Evolutionary conservation across 2,888 invertebrate genomes (phyloP).

Genomic region (Synergus japonicus): DNA sequence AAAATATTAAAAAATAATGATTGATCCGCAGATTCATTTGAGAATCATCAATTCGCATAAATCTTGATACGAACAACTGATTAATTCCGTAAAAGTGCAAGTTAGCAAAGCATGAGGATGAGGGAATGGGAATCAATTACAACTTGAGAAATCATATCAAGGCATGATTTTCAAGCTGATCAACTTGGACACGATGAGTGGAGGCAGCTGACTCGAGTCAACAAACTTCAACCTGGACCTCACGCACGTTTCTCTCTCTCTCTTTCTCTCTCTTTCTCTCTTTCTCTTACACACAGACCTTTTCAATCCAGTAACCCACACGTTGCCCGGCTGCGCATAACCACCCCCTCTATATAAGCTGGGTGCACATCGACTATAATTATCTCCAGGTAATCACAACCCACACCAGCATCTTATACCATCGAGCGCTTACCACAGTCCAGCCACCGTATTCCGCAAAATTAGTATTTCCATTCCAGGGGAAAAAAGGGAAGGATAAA

Average conservation of each 20-base stretch:
- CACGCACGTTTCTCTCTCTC: slow-evolving; percentile 47
- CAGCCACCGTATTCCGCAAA: slow-evolving; percentile 77
- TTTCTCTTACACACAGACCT: slow-evolving; percentile 29
- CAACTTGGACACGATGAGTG: neutral
- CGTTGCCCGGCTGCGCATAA: slow-evolving; percentile 45
- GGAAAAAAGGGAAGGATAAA: slow-evolving; percentile 63
- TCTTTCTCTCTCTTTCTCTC: slow-evolving; percentile 44
- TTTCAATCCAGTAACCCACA: slow-evolving; percentile 47
- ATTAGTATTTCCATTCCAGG: slow-evolving; percentile 77
- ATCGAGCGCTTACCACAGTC: slow-evolving; percentile 75
- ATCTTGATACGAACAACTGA: neutral
- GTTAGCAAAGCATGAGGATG: neutral
- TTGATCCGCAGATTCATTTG: neutral
- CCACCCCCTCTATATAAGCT: slow-evolving; percentile 57
- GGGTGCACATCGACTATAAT: slow-evolving; percentile 73
- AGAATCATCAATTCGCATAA: neutral
- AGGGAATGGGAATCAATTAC: slow-evolving; percentile 6
- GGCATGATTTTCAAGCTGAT: neutral
- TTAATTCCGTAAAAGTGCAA: neutral
- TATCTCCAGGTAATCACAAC: slow-evolving; percentile 76
- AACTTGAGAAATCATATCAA: neutral
- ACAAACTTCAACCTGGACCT: slow-evolving; percentile 51
- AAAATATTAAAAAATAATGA: no score
- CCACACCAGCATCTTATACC: slow-evolving; percentile 71
- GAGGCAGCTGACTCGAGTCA: slow-evolving; percentile 49